These are phyloP conservation scores for Drosophila limbata DNA, from an alignment of 2,888 invertebrate species.

Conservation along the genomic window DNA sequence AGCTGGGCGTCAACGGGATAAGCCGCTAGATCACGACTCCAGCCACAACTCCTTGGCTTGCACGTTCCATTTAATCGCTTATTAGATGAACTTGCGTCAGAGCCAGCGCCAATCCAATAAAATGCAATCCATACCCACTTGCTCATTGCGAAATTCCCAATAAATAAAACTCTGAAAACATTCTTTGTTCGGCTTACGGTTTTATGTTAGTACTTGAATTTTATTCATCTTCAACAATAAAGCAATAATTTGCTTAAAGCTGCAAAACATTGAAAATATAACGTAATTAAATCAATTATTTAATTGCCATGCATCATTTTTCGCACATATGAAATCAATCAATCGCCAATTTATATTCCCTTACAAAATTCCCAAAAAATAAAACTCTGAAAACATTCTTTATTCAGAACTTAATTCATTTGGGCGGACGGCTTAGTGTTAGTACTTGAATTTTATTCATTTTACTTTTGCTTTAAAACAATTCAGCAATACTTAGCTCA, in stretches of 20 bases:
- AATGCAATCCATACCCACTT: conserved; percentile 39
- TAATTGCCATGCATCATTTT: conserved; percentile 43
- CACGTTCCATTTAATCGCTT: conserved; percentile 70
- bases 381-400: conserved; percentile 17
- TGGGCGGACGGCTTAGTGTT: no score
- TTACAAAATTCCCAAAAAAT: conserved; percentile 23
- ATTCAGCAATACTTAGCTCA: background rate
- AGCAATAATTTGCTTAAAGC: background rate
- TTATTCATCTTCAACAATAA: conserved; percentile 10
- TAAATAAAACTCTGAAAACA: conserved; percentile 19
- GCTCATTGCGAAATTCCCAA: conserved; percentile 22
- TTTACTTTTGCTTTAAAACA: background rate
- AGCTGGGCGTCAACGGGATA: conserved; percentile 70
- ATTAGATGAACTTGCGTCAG: conserved; percentile 56
- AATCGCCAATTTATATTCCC: no score
- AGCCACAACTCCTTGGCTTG: conserved; percentile 44
- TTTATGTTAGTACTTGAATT: background rate
- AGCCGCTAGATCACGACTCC: conserved; percentile 57
- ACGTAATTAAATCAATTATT: conserved; percentile 50
- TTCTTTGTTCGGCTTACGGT: background rate
- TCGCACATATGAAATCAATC: no score
- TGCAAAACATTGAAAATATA: conserved; percentile 6
- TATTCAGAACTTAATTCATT: background rate
- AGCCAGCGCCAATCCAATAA: conserved; percentile 58
- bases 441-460: background rate